phyloP scores from a whole-genome alignment of 2,888 invertebrate species.

The Fragum sueziense region DNA sequence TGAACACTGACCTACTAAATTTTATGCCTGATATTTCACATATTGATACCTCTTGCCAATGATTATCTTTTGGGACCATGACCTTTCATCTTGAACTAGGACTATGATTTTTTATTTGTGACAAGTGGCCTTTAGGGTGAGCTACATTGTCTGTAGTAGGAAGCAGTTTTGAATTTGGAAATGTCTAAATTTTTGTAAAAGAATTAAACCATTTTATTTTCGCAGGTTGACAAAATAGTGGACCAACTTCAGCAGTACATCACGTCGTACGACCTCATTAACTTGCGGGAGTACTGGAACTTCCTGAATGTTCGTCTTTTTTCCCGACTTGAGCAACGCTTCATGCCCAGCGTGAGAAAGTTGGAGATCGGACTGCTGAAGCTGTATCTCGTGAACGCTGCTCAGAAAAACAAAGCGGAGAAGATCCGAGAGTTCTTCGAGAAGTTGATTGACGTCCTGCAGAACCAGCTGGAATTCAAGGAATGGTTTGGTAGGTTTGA shows the following conservation, averaged over 20 bases:
- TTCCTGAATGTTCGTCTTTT: slow-evolving; percentile 95
- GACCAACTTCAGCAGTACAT: slow-evolving; percentile 92
- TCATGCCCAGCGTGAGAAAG: slow-evolving; percentile 83
- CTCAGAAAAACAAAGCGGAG: slow-evolving; percentile 91
- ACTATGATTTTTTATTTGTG: too few species aligned
- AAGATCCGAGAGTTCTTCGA: slow-evolving; percentile 94
- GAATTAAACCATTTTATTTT: slow-evolving; percentile 9
- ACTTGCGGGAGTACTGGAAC: slow-evolving; percentile 93
- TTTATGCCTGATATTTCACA: too few species aligned
- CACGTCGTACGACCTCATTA: slow-evolving; percentile 90
- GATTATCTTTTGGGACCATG: too few species aligned
- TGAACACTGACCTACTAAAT: too few species aligned
- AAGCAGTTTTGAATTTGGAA: too few species aligned
- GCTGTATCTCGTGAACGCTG: slow-evolving; percentile 94
- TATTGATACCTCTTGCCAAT: too few species aligned
- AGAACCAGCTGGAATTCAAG: slow-evolving; percentile 95
- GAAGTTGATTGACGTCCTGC: slow-evolving; percentile 93
- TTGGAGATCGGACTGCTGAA: slow-evolving; percentile 86
- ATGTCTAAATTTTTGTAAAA: background rate
- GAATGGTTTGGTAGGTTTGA: slow-evolving; percentile 96
- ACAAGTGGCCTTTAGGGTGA: too few species aligned
- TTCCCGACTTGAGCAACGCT: slow-evolving; percentile 92
- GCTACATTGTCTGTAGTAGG: too few species aligned
- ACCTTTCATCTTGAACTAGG: too few species aligned
- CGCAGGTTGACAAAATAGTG: slow-evolving; percentile 80